Conservation (phyloP, 2,888 invertebrate species). For the Nudaria mundana region DNA sequence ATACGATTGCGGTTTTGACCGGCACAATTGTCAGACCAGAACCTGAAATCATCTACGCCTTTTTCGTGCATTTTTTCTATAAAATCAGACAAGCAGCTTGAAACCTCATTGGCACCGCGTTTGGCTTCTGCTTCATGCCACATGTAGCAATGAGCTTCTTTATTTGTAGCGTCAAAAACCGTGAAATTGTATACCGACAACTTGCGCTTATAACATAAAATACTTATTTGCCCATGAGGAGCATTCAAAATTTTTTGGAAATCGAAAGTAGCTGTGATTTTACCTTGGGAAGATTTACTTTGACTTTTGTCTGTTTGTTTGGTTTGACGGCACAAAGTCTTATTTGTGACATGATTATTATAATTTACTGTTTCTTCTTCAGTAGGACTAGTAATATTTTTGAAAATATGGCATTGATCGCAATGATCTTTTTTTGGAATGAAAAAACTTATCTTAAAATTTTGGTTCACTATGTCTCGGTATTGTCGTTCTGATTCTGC, state of each 20-base stretch:
- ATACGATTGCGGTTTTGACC: background rate
- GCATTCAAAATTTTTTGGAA: background rate
- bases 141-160: background rate
- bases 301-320: background rate
- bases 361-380: background rate
- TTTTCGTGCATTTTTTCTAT: background rate
- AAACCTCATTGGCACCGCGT: background rate
- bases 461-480: slow-evolving; percentile 9
- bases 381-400: background rate
- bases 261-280: slow-evolving; percentile 1
- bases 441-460: slow-evolving; percentile 9
- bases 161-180: background rate
- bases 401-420: slow-evolving; percentile 10
- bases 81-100: background rate
- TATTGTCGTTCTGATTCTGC: slow-evolving; percentile 7
- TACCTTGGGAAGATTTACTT: background rate
- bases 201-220: background rate
- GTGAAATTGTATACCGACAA: background rate
- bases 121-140: background rate
- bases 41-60: background rate
- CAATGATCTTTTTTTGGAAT: slow-evolving; percentile 11
- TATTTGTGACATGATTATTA: background rate
- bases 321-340: background rate
- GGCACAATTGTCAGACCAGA: background rate
- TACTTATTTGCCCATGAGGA: background rate